These are phyloP conservation scores for Pteropus alecto DNA, from an alignment of 2,113 vertebrate species.

Conservation along the genomic window DNA sequence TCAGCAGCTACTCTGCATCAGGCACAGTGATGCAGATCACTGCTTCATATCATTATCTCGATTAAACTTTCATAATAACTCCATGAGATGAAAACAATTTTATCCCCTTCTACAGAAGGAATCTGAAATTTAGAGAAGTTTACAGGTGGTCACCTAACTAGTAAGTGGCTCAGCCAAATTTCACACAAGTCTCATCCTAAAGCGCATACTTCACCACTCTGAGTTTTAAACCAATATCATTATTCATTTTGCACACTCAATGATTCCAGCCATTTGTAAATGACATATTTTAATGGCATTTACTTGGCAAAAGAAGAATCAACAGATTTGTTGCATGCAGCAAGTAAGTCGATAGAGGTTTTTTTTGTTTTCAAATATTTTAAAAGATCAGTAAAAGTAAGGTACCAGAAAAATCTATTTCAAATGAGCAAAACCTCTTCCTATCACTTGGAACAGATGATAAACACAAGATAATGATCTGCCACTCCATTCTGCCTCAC, in stretches of 20 bases:
- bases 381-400: background rate
- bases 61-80: background rate
- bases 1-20: background rate
- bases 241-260: background rate
- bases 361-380: background rate
- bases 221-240: background rate
- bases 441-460: background rate
- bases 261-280: background rate
- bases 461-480: background rate
- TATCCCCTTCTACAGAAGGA: background rate
- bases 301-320: background rate
- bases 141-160: background rate
- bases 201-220: background rate
- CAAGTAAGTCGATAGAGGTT: background rate
- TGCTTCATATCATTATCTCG: background rate
- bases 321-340: background rate
- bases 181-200: background rate
- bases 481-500: too few relatives aligned
- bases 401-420: conserved; percentile 27
- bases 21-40: too few relatives aligned
- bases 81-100: background rate
- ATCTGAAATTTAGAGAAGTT: background rate
- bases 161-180: background rate
- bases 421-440: background rate
- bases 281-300: background rate